Evolutionary conservation across 1,140 invertebrate genomes (phyloP).

Genomic region (Mercenaria mercenaria): DNA sequence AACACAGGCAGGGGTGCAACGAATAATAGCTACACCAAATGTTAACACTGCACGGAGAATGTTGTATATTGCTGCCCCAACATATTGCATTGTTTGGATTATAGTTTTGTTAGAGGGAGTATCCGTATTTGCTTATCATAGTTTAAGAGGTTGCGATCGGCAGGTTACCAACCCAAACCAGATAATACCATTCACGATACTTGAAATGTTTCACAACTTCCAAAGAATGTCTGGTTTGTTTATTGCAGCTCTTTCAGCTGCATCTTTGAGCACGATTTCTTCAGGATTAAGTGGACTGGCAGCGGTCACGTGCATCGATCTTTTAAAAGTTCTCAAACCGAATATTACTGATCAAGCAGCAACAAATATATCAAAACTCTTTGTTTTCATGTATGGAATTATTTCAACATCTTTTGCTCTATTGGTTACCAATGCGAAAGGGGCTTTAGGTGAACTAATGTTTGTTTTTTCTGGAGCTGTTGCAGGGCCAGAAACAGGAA

Average conservation of each 20-base stretch:
- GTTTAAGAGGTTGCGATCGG: conserved; percentile 25
- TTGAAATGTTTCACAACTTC: conserved; percentile 32
- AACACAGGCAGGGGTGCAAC: conserved; percentile 25
- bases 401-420: not conserved
- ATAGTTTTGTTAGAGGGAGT: conserved; percentile 6
- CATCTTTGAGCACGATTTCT: conserved; percentile 35
- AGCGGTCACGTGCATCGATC: not conserved
- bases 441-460: conserved; percentile 11
- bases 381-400: conserved; percentile 18
- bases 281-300: conserved; percentile 48
- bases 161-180: conserved; percentile 24
- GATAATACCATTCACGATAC: conserved; percentile 33
- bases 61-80: conserved; percentile 13
- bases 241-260: conserved; percentile 22
- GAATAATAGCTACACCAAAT: conserved; percentile 5
- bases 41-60: not conserved
- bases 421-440: not conserved
- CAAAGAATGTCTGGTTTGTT: conserved; percentile 24
- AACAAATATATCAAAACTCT: conserved; percentile 28
- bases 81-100: not conserved
- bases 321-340: not conserved
- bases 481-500: conserved; percentile 16
- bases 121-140: conserved; percentile 40
- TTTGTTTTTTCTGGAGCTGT: not conserved
- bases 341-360: conserved; percentile 14